phyloP scores from a whole-genome alignment of 2,113 vertebrate species.

The Campylomormyrus tamandua region DNA sequence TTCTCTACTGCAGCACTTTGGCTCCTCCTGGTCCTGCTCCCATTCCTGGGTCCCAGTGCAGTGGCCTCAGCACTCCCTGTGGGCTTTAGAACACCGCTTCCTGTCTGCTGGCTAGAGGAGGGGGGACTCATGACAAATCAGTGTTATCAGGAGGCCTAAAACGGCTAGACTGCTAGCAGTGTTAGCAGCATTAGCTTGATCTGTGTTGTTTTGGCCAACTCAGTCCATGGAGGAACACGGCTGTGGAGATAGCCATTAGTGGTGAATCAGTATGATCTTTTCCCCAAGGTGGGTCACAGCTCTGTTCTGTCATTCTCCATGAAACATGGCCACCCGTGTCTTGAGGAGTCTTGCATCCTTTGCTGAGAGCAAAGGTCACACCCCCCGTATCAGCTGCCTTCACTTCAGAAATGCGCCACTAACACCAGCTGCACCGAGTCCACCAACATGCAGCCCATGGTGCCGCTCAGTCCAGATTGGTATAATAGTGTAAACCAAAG shows the following conservation, averaged over 20 bases:
- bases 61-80: neutral
- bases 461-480: neutral
- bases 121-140: neutral
- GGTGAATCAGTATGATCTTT: neutral
- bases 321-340: neutral
- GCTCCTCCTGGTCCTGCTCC: neutral
- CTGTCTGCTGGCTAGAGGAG: neutral
- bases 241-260: neutral
- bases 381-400: neutral
- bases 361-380: neutral
- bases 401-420: neutral
- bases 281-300: neutral
- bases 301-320: neutral
- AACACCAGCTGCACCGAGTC: neutral
- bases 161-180: neutral
- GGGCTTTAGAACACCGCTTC: neutral
- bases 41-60: neutral
- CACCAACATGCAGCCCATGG: neutral
- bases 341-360: neutral
- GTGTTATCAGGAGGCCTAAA: neutral
- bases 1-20: neutral
- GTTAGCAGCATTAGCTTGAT: neutral
- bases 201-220: neutral
- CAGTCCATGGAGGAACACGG: neutral
- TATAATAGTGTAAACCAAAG: neutral